Percentiles rank a stretch among this genome's conserved stretches.
Evolutionary conservation across 2,888 invertebrate species (phyloP).

Genomic region (Thumatha senex): DNA sequence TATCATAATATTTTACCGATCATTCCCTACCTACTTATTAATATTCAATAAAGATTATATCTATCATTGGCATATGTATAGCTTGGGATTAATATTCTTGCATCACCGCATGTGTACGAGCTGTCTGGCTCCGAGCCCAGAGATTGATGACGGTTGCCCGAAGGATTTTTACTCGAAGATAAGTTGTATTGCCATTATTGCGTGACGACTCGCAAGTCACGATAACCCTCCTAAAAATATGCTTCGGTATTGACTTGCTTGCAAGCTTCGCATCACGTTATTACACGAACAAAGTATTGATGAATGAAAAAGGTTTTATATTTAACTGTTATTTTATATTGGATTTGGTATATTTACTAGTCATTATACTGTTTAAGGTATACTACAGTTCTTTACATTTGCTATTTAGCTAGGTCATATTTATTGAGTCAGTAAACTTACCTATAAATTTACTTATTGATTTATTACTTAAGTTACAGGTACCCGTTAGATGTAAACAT

Average conservation of each 20-base stretch:
- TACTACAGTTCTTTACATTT: slow-evolving; percentile 19
- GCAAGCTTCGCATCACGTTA: slow-evolving; percentile 26
- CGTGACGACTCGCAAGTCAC: slow-evolving; percentile 60
- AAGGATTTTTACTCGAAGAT: slow-evolving; percentile 58
- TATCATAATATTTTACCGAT: too few species aligned
- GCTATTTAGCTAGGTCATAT: not conserved
- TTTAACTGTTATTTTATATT: too few species aligned
- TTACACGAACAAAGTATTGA: slow-evolving; percentile 13
- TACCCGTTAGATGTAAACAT: not conserved
- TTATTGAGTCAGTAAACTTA: too few species aligned
- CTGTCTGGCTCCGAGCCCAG: slow-evolving; percentile 44
- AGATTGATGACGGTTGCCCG: slow-evolving; percentile 64
- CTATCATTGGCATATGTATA: too few species aligned
- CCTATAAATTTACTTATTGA: too few species aligned
- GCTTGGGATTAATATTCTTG: slow-evolving; percentile 17
- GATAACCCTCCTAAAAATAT: slow-evolving; percentile 47
- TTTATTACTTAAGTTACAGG: too few species aligned
- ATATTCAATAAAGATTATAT: too few species aligned
- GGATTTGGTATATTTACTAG: too few species aligned
- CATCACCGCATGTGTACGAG: slow-evolving; percentile 35
- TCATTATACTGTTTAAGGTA: too few species aligned
- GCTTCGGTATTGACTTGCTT: slow-evolving; percentile 47
- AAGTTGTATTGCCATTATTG: slow-evolving; percentile 61
- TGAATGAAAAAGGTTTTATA: not conserved
- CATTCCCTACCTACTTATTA: too few species aligned